Percentiles rank a stretch among this genome's conserved stretches.
phyloP scores from a whole-genome alignment of 1,140 invertebrate genomes.

The Hycleus cichorii region DNA sequence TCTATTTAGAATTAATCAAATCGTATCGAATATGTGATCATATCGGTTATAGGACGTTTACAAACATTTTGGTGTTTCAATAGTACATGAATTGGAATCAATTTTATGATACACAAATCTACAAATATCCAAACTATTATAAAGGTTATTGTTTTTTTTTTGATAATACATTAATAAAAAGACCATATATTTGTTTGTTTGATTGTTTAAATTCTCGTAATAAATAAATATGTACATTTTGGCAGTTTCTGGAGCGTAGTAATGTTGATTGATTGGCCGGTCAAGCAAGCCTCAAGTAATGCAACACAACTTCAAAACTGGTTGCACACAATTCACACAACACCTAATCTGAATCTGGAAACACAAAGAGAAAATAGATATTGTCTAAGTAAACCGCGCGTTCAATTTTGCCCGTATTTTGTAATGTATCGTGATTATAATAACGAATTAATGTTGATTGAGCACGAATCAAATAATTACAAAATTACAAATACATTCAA shows the following conservation, averaged over 20 bases:
- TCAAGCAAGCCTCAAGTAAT: constrained; percentile 21
- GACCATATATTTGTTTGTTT: too few relatives aligned
- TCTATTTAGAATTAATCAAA: too few relatives aligned
- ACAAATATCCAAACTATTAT: neutral
- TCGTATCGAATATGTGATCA: too few relatives aligned
- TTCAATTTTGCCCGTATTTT: too few relatives aligned
- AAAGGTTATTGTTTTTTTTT: neutral
- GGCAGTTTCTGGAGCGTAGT: constrained; percentile 18
- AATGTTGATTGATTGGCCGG: constrained; percentile 13
- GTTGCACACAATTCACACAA: constrained; percentile 14
- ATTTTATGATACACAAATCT: neutral
- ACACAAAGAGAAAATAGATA: constrained; percentile 43
- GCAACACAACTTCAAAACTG: constrained; percentile 22
- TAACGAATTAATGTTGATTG: too few relatives aligned
- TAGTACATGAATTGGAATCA: neutral
- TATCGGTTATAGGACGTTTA: too few relatives aligned
- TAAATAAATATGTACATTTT: constrained; percentile 21
- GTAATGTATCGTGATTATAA: too few relatives aligned
- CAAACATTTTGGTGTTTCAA: too few relatives aligned
- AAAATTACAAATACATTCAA: too few relatives aligned
- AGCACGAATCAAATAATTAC: too few relatives aligned
- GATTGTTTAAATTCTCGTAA: too few relatives aligned
- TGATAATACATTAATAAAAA: too few relatives aligned
- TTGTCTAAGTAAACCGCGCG: constrained; percentile 31
- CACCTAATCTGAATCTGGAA: constrained; percentile 37